Evolutionary conservation across 92 coral and sea anemone genomes (phyloP).

Genomic region (Heliopora coerulea): DNA sequence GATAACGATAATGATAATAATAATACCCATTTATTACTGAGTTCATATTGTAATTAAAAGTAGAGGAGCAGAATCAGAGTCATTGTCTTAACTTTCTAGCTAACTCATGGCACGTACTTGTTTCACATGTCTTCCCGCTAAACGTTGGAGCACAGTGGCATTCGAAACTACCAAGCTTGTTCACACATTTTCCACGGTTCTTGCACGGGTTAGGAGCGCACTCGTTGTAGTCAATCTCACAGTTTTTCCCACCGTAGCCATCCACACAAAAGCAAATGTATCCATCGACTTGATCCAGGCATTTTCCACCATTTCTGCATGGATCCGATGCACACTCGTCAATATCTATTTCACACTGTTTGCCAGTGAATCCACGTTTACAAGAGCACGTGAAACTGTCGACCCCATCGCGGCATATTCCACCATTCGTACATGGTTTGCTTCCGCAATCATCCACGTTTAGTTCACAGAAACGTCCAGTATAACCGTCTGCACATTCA

Average conservation of each 20-base stretch:
- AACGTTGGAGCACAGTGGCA: constrained; percentile 82
- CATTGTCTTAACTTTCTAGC: too few relatives aligned
- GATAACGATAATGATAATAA: too few relatives aligned
- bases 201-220: constrained; percentile 77
- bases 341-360: constrained; percentile 65
- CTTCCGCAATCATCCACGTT: constrained; percentile 70
- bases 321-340: constrained; percentile 80
- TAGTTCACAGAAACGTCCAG: constrained; percentile 78
- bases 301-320: constrained; percentile 75
- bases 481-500: constrained; percentile 71
- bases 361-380: constrained; percentile 73
- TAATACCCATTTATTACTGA: too few relatives aligned
- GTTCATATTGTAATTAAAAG: too few relatives aligned
- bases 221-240: constrained; percentile 63
- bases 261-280: constrained; percentile 66
- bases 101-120: constrained; percentile 57
- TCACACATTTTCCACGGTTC: constrained; percentile 62
- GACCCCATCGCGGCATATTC: constrained; percentile 57
- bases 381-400: constrained; percentile 74
- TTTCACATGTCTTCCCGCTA: constrained; percentile 64
- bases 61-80: too few relatives aligned
- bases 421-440: constrained; percentile 73
- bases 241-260: constrained; percentile 72
- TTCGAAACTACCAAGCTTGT: constrained; percentile 64
- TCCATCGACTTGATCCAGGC: constrained; percentile 60